Percentiles rank a stretch among this genome's conserved stretches.
phyloP scores from a whole-genome alignment of 30 jellyfish, hydroid and myxozoan species.

The Hydractinia echinata region DNA sequence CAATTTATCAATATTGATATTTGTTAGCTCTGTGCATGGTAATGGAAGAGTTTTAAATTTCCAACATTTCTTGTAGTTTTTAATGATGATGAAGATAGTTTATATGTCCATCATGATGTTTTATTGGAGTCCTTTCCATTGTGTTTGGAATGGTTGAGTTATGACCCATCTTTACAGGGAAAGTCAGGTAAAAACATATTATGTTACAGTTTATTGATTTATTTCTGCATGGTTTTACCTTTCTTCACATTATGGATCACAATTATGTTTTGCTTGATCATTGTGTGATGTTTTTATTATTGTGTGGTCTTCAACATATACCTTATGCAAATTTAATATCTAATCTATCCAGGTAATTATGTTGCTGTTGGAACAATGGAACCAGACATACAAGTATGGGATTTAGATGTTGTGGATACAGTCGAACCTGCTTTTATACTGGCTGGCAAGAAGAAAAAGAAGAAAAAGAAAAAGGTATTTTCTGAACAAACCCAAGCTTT shows the following conservation, averaged over 20 bases:
- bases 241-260: too few relatives aligned
- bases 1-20: too few relatives aligned
- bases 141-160: slow-evolving; percentile 86
- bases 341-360: slow-evolving; percentile 44
- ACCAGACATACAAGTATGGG: slow-evolving; percentile 88
- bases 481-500: neutral
- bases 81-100: slow-evolving; percentile 82
- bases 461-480: slow-evolving; percentile 39
- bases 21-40: too few relatives aligned
- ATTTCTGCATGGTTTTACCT: too few relatives aligned
- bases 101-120: slow-evolving; percentile 86
- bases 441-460: slow-evolving; percentile 68
- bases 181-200: slow-evolving; percentile 44
- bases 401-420: slow-evolving; percentile 77
- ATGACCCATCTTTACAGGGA: slow-evolving; percentile 60
- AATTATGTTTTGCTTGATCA: too few relatives aligned
- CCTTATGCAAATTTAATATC: too few relatives aligned
- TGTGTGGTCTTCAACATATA: too few relatives aligned
- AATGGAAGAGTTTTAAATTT: neutral
- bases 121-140: slow-evolving; percentile 81
- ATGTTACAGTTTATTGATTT: too few relatives aligned
- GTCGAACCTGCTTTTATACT: slow-evolving; percentile 68
- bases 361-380: slow-evolving; percentile 96
- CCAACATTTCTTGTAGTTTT: slow-evolving; percentile 39
- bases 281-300: too few relatives aligned